Percentiles rank a stretch among this genome's conserved stretches.
Evolutionary conservation across 2,797 vertebrate genomes (phyloP).

Genomic region (Varecia variegata): DNA sequence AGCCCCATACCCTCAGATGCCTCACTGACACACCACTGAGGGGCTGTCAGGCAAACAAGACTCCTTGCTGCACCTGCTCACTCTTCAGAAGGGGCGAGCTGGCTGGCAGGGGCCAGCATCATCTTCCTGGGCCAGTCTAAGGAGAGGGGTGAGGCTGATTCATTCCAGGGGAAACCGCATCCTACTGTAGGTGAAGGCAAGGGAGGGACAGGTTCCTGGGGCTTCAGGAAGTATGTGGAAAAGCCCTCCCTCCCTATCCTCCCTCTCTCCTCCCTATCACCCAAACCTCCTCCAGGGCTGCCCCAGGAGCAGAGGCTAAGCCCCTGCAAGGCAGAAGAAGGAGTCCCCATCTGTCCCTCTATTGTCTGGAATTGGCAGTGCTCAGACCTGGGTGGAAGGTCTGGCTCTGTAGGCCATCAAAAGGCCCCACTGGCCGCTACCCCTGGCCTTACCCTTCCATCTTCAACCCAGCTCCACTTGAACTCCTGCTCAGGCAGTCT

Average conservation of each 20-base stretch:
- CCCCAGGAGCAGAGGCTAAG: background rate
- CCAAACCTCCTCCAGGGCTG: background rate
- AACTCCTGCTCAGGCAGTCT: background rate
- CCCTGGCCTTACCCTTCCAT: background rate
- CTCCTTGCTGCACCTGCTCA: background rate
- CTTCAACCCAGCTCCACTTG: background rate
- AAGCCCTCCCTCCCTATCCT: background rate
- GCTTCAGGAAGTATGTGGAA: background rate
- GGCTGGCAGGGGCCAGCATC: slow-evolving; percentile 51
- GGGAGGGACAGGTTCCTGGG: background rate
- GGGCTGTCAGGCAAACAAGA: background rate
- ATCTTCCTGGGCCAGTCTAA: background rate
- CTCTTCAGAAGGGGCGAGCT: background rate
- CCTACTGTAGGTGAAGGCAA: background rate
- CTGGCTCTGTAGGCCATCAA: background rate
- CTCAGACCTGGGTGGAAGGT: background rate
- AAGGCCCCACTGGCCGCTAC: background rate
- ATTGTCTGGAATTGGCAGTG: background rate
- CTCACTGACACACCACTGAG: background rate
- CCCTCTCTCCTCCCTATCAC: background rate
- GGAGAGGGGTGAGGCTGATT: background rate
- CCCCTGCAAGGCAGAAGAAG: background rate
- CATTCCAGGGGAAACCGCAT: background rate
- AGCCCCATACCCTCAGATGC: background rate
- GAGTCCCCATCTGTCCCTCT: background rate